These are phyloP conservation scores for Cinclus cinclus DNA, from an alignment of 2,113 vertebrate genomes.

Conservation along the genomic window DNA sequence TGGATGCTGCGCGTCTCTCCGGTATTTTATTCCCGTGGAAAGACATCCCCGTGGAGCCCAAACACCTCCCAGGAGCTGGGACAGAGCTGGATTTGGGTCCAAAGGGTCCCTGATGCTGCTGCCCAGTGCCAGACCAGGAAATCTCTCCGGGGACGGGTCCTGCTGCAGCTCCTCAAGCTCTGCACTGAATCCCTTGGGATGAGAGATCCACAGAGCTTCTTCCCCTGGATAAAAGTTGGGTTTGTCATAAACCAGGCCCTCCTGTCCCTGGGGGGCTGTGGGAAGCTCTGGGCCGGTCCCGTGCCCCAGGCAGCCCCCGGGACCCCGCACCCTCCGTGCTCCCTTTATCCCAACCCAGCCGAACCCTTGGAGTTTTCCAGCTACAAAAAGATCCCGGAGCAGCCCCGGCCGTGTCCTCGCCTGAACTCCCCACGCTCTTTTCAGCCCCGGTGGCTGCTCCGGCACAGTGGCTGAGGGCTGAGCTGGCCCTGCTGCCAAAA, in stretches of 20 bases:
- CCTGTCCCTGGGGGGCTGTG: background rate
- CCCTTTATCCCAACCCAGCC: background rate
- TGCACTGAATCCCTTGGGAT: background rate
- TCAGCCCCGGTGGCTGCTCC: background rate
- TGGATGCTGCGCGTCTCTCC: fast-evolving
- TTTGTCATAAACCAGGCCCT: background rate
- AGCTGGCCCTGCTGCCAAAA: background rate
- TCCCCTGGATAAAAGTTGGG: fast-evolving
- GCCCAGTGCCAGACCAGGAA: fast-evolving
- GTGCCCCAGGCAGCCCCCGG: background rate
- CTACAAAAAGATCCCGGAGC: background rate
- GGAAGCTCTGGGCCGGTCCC: fast-evolving
- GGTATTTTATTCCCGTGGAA: fast-evolving
- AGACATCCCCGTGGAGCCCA: background rate
- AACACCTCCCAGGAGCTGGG: background rate
- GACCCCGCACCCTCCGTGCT: background rate
- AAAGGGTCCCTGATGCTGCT: background rate
- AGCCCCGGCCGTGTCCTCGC: background rate
- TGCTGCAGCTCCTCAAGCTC: background rate
- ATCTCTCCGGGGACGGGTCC: background rate
- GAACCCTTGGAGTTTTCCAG: background rate
- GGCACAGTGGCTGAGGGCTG: fast-evolving
- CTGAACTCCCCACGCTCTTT: background rate
- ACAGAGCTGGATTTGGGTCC: background rate
- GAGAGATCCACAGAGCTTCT: background rate